These are phyloP conservation scores for Drosophila leonis DNA, from an alignment of 2,888 invertebrate species.

Conservation along the genomic window DNA sequence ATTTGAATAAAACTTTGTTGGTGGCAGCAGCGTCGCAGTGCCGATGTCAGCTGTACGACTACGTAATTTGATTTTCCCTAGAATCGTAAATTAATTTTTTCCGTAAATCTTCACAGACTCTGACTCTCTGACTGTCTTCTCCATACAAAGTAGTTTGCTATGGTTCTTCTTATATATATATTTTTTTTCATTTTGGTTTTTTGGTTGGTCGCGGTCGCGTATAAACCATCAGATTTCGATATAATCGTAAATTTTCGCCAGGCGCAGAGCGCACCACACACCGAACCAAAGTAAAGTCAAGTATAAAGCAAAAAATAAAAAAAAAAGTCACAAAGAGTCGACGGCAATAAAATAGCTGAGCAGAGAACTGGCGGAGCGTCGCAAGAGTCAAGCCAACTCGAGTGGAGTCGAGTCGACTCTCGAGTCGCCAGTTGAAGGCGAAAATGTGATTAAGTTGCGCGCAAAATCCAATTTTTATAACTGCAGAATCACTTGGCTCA, in stretches of 20 bases:
- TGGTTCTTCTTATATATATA: slow-evolving; percentile 5
- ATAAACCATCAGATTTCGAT: slow-evolving; percentile 81
- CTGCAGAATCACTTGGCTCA: slow-evolving; percentile 78
- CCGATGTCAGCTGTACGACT: slow-evolving; percentile 38
- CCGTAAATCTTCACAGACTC: slow-evolving; percentile 71
- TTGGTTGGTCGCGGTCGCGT: slow-evolving; percentile 65
- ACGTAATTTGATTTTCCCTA: slow-evolving; percentile 78
- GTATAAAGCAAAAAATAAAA: slow-evolving; percentile 9
- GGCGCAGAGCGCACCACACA: slow-evolving; percentile 58
- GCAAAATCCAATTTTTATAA: slow-evolving; percentile 81
- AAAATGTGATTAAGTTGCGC: slow-evolving; percentile 81
- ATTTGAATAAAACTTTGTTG: slow-evolving; percentile 78
- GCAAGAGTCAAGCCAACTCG: slow-evolving; percentile 49
- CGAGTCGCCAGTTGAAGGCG: slow-evolving; percentile 77
- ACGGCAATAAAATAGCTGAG: slow-evolving; percentile 76
- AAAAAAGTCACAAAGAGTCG: slow-evolving; percentile 78
- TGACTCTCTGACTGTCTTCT: slow-evolving; percentile 28
- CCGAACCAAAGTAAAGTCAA: slow-evolving; percentile 45
- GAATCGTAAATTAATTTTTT: slow-evolving; percentile 80
- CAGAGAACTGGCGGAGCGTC: slow-evolving; percentile 34
- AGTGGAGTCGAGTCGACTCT: slow-evolving; percentile 49
- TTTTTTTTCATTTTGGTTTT: slow-evolving; percentile 20
- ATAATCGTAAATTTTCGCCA: slow-evolving; percentile 81
- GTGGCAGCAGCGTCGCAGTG: slow-evolving; percentile 43
- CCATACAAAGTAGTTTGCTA: slow-evolving; percentile 69